These are phyloP conservation scores for Sabatieria punctata DNA, from an alignment of 2,888 invertebrate species.

Conservation along the genomic window DNA sequence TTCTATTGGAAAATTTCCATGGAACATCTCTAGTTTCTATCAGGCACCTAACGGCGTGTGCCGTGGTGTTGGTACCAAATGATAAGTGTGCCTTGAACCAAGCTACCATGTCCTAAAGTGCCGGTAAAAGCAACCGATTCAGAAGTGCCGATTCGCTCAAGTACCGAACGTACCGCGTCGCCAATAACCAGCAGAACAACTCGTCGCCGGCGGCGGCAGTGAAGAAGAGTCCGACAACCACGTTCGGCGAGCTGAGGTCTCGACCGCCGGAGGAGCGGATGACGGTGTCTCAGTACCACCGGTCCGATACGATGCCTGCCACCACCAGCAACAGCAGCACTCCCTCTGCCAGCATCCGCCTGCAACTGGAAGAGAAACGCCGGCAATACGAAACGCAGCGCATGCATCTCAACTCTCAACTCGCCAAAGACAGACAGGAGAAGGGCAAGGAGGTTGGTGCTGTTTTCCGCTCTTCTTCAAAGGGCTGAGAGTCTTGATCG, in stretches of 20 bases:
- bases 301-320: slow-evolving; percentile 1
- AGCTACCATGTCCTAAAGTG: background rate
- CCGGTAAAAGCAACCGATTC: background rate
- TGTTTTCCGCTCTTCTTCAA: slow-evolving; percentile 1
- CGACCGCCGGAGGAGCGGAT: slow-evolving; percentile 6
- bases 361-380: slow-evolving; percentile 25
- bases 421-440: slow-evolving; percentile 11
- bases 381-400: slow-evolving; percentile 13
- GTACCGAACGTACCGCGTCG: slow-evolving; percentile 1
- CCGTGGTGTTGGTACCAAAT: background rate
- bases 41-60: background rate
- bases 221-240: slow-evolving; percentile 1
- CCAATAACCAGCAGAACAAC: too few relatives aligned
- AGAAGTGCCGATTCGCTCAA: slow-evolving; percentile 7
- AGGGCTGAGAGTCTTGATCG: too few relatives aligned
- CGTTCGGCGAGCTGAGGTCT: slow-evolving; percentile 2
- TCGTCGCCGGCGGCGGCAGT: background rate
- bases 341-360: slow-evolving; percentile 18
- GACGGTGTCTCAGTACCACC: background rate
- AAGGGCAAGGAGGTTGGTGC: slow-evolving; percentile 24
- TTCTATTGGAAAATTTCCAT: too few relatives aligned
- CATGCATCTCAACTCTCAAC: background rate
- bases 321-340: background rate
- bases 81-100: too few relatives aligned
- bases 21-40: background rate